A percentile compares a stretch with the other conserved stretches of the same genome.
Evolutionary conservation across 2,113 vertebrate genomes (phyloP).

Genomic region (Machaerirhynchus nigripectus): DNA sequence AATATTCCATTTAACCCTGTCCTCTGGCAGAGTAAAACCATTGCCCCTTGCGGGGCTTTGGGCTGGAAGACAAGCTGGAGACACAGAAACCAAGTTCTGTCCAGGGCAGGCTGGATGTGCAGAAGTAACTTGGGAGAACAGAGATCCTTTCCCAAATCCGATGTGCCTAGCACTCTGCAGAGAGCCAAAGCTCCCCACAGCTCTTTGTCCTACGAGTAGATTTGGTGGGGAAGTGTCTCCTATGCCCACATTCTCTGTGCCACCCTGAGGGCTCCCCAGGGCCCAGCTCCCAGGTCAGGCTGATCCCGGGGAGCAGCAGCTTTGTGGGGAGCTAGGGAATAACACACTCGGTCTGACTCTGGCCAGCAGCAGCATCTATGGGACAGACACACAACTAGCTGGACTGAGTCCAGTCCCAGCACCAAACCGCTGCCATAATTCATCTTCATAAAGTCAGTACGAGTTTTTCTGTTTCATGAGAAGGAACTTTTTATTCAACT

Average conservation of each 20-base stretch:
- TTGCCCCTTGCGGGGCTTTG: background rate
- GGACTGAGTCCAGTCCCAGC: background rate
- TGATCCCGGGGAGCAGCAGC: background rate
- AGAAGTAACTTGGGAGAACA: background rate
- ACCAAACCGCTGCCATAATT: background rate
- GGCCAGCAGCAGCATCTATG: background rate
- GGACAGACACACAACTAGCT: background rate
- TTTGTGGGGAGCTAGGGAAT: too few species aligned
- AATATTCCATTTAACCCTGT: background rate
- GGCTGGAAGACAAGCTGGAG: background rate
- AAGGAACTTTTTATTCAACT: background rate
- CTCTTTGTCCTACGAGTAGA: accelerated
- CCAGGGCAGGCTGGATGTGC: background rate
- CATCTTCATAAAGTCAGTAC: background rate
- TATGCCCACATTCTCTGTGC: background rate
- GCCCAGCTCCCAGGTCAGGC: background rate
- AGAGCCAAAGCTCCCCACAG: background rate
- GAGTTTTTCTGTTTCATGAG: background rate
- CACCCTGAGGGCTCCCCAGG: accelerated
- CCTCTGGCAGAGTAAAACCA: background rate
- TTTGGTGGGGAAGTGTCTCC: background rate
- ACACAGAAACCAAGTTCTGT: background rate
- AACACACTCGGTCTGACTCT: accelerated
- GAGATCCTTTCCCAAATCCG: background rate
- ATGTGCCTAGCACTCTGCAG: background rate